A percentile compares a stretch with the other conserved stretches of the same genome.
These are phyloP conservation scores for Ceyx cyanopectus DNA, from an alignment of 2,113 vertebrate genomes.

Conservation along the genomic window DNA sequence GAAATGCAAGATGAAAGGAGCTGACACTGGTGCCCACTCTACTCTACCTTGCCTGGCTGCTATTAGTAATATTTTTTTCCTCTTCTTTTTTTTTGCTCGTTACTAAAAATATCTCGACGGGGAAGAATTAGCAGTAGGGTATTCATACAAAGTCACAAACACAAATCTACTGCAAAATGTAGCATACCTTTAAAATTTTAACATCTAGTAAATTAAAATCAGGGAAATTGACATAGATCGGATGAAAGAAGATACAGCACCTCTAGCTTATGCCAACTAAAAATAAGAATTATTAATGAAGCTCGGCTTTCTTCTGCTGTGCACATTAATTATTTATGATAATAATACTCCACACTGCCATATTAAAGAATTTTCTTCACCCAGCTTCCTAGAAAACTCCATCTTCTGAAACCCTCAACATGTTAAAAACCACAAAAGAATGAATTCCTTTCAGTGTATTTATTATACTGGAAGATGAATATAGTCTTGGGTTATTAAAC, in stretches of 20 bases:
- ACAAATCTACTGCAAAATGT: conserved; percentile 52
- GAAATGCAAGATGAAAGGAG: conserved; percentile 76
- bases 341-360: conserved; percentile 83
- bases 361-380: conserved; percentile 86
- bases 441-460: conserved; percentile 81
- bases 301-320: conserved; percentile 84
- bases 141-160: conserved; percentile 71
- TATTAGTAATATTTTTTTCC: neutral
- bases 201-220: conserved; percentile 79
- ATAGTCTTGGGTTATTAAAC: conserved; percentile 89
- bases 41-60: conserved; percentile 69
- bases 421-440: conserved; percentile 82
- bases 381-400: conserved; percentile 82
- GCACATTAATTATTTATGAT: conserved; percentile 89
- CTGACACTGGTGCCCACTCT: conserved; percentile 71
- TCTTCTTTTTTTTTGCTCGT: neutral
- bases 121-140: conserved; percentile 68
- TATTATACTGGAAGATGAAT: conserved; percentile 87
- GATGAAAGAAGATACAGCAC: conserved; percentile 82
- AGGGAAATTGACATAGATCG: conserved; percentile 80
- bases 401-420: conserved; percentile 80
- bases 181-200: conserved; percentile 76
- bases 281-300: conserved; percentile 91
- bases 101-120: conserved; percentile 74
- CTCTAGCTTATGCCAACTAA: conserved; percentile 84